Percentiles rank a stretch among this genome's conserved stretches.
phyloP scores from a whole-genome alignment of 37 sponge, comb jelly and placozoan genomes.

The Aphrocallistes beatrix region DNA sequence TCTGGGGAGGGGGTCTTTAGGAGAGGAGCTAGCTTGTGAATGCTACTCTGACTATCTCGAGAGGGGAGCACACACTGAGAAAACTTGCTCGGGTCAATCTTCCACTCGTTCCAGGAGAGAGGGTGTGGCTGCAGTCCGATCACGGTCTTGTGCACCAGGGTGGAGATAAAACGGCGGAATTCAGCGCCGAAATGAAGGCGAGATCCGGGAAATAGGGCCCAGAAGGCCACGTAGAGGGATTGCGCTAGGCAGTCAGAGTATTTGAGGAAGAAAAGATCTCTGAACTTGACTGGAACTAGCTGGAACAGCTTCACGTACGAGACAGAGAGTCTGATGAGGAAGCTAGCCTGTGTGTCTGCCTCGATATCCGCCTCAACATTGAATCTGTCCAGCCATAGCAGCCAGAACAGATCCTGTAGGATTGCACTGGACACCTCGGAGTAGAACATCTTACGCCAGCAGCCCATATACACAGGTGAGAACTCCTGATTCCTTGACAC shows the following conservation, averaged over 20 bases:
- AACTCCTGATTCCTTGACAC: conserved; percentile 29
- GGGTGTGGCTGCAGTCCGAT: not conserved
- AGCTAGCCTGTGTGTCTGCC: not conserved
- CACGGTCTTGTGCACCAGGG: not conserved
- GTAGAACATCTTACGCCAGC: conserved; percentile 49
- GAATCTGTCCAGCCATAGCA: conserved; percentile 55
- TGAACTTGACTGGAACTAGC: not conserved
- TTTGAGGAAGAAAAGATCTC: not conserved
- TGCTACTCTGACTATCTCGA: not conserved
- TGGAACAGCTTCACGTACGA: conserved; percentile 9
- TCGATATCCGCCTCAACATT: conserved; percentile 9
- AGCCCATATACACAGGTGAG: not conserved
- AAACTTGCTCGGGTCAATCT: not conserved
- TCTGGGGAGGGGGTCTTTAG: not conserved
- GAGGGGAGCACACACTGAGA: not conserved
- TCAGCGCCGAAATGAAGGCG: not conserved
- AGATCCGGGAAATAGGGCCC: not conserved
- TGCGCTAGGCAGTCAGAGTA: not conserved
- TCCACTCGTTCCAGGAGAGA: not conserved
- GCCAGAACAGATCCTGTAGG: conserved; percentile 59
- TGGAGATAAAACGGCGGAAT: not conserved
- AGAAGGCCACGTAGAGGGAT: conserved; percentile 2
- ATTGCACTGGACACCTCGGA: conserved; percentile 34
- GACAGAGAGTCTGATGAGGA: not conserved
- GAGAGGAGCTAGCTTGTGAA: not conserved